Conservation (phyloP, 2,113 vertebrate species). For the Chamaetylas fuelleborni region DNA sequence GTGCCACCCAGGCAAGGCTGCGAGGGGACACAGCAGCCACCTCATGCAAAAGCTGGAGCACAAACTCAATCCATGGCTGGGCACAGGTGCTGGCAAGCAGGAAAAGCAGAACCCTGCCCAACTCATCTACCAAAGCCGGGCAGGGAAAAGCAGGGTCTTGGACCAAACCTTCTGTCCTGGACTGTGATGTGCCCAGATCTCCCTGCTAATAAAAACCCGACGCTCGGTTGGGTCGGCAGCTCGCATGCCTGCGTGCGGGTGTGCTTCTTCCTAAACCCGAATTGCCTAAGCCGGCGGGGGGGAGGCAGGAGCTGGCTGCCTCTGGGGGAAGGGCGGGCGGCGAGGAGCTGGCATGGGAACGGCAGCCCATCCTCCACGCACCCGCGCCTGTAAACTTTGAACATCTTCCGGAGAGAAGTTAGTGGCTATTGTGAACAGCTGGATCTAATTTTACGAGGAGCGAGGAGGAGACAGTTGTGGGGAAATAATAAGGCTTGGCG, state of each 20-base stretch:
- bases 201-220: neutral
- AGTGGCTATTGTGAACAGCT: constrained; percentile 72
- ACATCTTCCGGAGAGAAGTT: constrained; percentile 71
- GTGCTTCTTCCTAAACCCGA: neutral
- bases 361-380: constrained; percentile 67
- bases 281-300: neutral
- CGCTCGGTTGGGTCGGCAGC: neutral
- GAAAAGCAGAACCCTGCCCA: neutral
- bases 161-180: neutral
- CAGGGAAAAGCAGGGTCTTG: neutral
- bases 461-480: constrained; percentile 68
- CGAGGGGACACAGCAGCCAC: neutral
- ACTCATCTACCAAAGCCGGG: fast-evolving
- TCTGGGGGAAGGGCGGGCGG: constrained; percentile 51
- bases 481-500: constrained; percentile 57
- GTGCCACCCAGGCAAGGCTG: neutral
- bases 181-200: neutral
- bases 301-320: constrained; percentile 34
- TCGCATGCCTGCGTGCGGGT: neutral
- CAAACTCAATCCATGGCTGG: fast-evolving
- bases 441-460: constrained; percentile 70
- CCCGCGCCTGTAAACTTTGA: constrained; percentile 59
- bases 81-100: neutral
- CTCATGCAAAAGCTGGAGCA: fast-evolving
- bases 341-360: constrained; percentile 60